A percentile compares a stretch with the other conserved stretches of the same genome.
phyloP scores from a whole-genome alignment of 1,140 invertebrate species.

The Drosophila trapezifrons region DNA sequence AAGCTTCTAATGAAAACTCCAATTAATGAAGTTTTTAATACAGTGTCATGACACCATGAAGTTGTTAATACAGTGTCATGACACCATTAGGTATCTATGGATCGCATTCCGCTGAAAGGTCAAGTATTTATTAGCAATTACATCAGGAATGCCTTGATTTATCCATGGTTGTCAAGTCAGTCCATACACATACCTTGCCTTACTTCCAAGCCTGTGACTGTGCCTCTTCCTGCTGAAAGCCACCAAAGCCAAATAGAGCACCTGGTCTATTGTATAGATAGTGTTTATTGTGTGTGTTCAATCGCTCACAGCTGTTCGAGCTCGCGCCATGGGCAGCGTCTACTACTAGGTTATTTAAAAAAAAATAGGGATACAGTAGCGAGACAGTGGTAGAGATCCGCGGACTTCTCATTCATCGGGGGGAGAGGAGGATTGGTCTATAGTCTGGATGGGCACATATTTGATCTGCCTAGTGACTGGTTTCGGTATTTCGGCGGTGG shows the following conservation, averaged over 20 bases:
- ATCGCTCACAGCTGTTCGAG: conserved; percentile 36
- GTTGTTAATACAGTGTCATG: too few relatives aligned
- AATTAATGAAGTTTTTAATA: too few relatives aligned
- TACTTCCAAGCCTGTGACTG: too few relatives aligned
- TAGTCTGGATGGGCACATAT: conserved; percentile 1
- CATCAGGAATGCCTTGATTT: too few relatives aligned
- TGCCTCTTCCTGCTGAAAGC: background rate
- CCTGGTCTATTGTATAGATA: conserved; percentile 24
- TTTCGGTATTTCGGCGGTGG: background rate
- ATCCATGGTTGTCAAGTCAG: too few relatives aligned
- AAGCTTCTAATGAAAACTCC: too few relatives aligned
- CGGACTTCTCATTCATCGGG: background rate
- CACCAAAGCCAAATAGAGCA: background rate
- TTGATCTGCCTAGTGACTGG: background rate
- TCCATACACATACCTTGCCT: background rate
- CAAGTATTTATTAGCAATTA: too few relatives aligned
- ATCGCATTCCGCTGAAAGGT: too few relatives aligned
- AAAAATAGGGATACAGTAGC: conserved; percentile 7
- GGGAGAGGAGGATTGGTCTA: background rate
- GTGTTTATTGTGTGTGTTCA: conserved; percentile 37
- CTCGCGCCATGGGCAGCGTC: conserved; percentile 6
- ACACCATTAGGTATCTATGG: too few relatives aligned
- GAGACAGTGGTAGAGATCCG: background rate
- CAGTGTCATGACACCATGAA: too few relatives aligned
- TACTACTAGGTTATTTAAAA: conserved; percentile 26